Evolutionary conservation across 2,113 vertebrate genomes (phyloP), one percentile per base, ranked within the genome.

Genomic region (Sapajus apella): DNA sequence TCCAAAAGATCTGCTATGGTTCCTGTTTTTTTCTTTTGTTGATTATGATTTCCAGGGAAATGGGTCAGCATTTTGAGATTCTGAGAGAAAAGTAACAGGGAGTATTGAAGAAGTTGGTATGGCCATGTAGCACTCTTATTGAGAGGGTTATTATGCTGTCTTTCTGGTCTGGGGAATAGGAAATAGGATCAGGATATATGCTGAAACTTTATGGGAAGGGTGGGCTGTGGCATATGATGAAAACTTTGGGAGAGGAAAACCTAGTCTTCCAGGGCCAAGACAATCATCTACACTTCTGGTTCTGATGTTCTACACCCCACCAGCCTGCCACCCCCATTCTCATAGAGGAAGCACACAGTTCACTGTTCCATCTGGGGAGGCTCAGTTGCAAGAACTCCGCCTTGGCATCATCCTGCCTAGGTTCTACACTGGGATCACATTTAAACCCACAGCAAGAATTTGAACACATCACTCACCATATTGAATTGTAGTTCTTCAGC

Each of bases 61-160:
- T 56, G 30, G 61, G 52, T 82, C 68, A 73, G 73, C 27, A 47
- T 18, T 76, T 70, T 52, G 45, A n/a, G 79, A 73, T 64, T 66
- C 30, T 73, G 32, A 89, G 75, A 50, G 7, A 55, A 79, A 55
- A 58, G 16, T 6, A 10, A n/a, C 40, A 17, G 4, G 80, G 70
- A 35, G 27, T 50, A 25, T 37, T 16, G 55, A 47, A 18, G 35
- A 0, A 13, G 8, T 23, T 58, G 35, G 72, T 40, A 84, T 85
- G 23, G 6, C 6, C n/a, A 9, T 0, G 8, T 3, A 3, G 12
- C 1, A 3, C 18, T 50, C 10, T 47, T 40, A 5, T 30, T 18
- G 52, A 25, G 64, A 45, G 6, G 0, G 5, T 17, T 58, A 2
- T 0, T 50, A 4, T 10, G 2, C 8, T 56, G 13, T 17, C 40